Evolutionary conservation across 1,140 invertebrate species (phyloP).

Genomic region (Mamestra configurata): DNA sequence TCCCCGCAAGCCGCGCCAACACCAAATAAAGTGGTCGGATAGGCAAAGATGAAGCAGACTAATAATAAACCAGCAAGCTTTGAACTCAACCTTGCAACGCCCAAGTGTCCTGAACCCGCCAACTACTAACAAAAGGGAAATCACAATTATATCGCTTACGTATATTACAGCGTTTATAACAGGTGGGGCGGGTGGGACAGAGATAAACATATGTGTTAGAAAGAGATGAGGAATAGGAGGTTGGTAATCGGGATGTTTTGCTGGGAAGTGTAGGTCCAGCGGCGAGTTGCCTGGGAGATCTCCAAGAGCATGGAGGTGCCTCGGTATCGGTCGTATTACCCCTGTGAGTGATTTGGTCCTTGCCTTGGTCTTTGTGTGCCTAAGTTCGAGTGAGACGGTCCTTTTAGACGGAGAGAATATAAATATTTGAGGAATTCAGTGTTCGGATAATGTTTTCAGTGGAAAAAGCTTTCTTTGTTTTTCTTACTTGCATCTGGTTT

Average conservation of each 20-base stretch:
- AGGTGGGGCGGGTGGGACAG: conserved; percentile 68
- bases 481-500: not conserved
- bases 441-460: not conserved
- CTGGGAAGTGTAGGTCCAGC: conserved; percentile 62
- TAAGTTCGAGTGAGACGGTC: not conserved
- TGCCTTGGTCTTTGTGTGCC: not conserved
- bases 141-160: conserved; percentile 69
- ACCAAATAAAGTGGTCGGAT: not conserved
- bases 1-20: too few relatives aligned
- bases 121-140: conserved; percentile 64
- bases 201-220: conserved; percentile 51
- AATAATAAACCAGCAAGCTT: not conserved
- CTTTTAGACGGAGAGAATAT: not conserved
- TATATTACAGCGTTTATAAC: conserved; percentile 65
- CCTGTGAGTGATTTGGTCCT: conserved; percentile 73
- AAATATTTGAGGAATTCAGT: not conserved
- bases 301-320: conserved; percentile 83
- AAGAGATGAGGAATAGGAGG: conserved; percentile 46
- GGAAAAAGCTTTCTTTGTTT: not conserved
- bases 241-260: conserved; percentile 53
- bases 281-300: conserved; percentile 84
- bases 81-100: conserved; percentile 6
- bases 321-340: conserved; percentile 81
- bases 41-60: not conserved
- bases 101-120: not conserved